A percentile compares a stretch with the other conserved stretches of the same genome.
phyloP scores from a whole-genome alignment of 2,888 invertebrate genomes.

The Graphium colonna region DNA sequence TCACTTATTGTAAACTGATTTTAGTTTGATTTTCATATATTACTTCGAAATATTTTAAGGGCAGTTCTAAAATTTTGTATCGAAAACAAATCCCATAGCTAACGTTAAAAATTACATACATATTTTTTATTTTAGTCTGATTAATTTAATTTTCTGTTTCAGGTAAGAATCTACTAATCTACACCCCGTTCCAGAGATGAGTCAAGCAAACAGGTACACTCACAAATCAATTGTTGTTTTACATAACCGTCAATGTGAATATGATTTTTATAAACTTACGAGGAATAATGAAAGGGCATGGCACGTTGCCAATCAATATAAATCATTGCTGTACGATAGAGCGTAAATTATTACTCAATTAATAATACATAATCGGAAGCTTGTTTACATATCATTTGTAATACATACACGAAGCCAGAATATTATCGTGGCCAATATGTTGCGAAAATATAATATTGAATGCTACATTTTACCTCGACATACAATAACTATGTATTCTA shows the following conservation, averaged over 20 bases:
- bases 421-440: not conserved
- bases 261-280: constrained; percentile 41
- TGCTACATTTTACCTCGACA: too few relatives aligned
- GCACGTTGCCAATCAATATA: constrained; percentile 59
- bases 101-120: not conserved
- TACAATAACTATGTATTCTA: too few relatives aligned
- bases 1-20: too few relatives aligned
- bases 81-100: too few relatives aligned
- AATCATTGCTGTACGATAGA: constrained; percentile 38
- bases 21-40: too few relatives aligned
- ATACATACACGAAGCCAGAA: not conserved
- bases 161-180: constrained; percentile 42
- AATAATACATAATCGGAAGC: constrained; percentile 6
- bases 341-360: constrained; percentile 24
- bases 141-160: constrained; percentile 40
- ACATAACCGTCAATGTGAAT: constrained; percentile 29
- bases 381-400: constrained; percentile 2
- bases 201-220: constrained; percentile 19
- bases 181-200: not conserved
- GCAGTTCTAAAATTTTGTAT: too few relatives aligned
- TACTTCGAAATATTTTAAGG: too few relatives aligned
- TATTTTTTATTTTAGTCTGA: constrained; percentile 20
- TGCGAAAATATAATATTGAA: not conserved
- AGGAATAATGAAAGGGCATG: constrained; percentile 55
- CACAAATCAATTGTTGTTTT: constrained; percentile 28